Conservation (phyloP, 2,113 vertebrate genomes). For the Scomber japonicus region DNA sequence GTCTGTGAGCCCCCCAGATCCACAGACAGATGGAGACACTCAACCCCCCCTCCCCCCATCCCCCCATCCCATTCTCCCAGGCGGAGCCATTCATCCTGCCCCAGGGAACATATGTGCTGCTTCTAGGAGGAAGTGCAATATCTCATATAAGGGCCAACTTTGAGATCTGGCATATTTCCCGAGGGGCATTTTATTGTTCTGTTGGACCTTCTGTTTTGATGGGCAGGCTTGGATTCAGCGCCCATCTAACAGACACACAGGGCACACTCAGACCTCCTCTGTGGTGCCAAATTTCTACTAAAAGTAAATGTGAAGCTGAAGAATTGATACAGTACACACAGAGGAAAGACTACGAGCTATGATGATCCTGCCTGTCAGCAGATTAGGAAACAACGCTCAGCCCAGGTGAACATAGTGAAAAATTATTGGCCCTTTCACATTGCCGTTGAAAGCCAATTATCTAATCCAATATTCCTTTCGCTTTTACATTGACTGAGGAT, state of each 20-base stretch:
- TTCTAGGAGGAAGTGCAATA: slow-evolving; percentile 63
- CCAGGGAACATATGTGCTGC: slow-evolving; percentile 75
- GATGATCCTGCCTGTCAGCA: slow-evolving; percentile 12
- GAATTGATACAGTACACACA: slow-evolving; percentile 12
- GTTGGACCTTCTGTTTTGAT: slow-evolving; percentile 61
- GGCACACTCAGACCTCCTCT: slow-evolving; percentile 9
- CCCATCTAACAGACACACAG: slow-evolving; percentile 8
- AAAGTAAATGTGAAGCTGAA: slow-evolving; percentile 18
- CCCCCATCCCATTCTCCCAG: slow-evolving; percentile 64
- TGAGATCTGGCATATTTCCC: slow-evolving; percentile 67
- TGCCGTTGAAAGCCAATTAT: slow-evolving; percentile 61
- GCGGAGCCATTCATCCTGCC: slow-evolving; percentile 67
- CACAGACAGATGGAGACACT: slow-evolving; percentile 79
- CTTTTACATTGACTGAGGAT: slow-evolving; percentile 23
- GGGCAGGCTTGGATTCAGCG: slow-evolving; percentile 47
- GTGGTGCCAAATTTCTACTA: slow-evolving; percentile 17
- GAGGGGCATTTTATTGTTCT: slow-evolving; percentile 65
- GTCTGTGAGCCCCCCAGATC: slow-evolving; percentile 70
- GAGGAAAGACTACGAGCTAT: slow-evolving; percentile 1
- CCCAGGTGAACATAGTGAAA: slow-evolving; percentile 7
- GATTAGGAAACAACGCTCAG: slow-evolving; percentile 30
- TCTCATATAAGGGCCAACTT: slow-evolving; percentile 63
- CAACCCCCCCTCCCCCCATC: slow-evolving; percentile 47
- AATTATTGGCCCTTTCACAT: slow-evolving; percentile 33
- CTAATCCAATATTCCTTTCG: slow-evolving; percentile 50